These are phyloP conservation scores for Ictalurus furcatus DNA, from an alignment of 2,113 vertebrate species.

Conservation along the genomic window DNA sequence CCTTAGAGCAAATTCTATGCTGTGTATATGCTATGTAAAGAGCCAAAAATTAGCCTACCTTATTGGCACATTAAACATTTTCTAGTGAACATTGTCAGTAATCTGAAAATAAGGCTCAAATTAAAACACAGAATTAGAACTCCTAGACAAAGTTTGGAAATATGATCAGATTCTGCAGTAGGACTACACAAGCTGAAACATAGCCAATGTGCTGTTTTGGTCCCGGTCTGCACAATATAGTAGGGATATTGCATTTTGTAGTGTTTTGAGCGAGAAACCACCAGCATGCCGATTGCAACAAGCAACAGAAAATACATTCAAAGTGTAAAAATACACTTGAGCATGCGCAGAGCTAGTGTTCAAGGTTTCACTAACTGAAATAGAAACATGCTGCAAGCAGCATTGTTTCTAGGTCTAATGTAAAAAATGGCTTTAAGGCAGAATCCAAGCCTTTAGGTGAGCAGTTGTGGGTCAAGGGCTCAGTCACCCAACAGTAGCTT, in stretches of 20 bases:
- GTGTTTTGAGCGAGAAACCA: neutral
- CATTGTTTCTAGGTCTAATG: neutral
- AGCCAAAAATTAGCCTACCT: neutral
- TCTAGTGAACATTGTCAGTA: neutral
- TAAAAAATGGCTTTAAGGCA: neutral
- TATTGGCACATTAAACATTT: neutral
- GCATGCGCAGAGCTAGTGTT: neutral
- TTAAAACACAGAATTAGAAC: neutral
- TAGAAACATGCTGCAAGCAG: neutral
- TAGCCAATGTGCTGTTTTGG: neutral
- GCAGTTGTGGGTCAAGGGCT: neutral
- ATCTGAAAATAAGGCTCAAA: neutral
- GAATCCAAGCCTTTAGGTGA: neutral
- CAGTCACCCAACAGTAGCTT: neutral
- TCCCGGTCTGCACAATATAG: neutral
- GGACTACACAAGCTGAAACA: neutral
- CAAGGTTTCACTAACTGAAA: neutral
- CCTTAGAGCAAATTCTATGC: neutral
- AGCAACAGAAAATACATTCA: neutral
- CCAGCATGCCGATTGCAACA: neutral
- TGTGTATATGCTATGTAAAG: neutral
- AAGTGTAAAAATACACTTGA: constrained; percentile 10
- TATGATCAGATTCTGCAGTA: neutral
- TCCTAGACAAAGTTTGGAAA: neutral
- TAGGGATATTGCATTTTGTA: neutral